Conservation (phyloP, 2,888 invertebrate species). For the Drosophila lacicola region DNA sequence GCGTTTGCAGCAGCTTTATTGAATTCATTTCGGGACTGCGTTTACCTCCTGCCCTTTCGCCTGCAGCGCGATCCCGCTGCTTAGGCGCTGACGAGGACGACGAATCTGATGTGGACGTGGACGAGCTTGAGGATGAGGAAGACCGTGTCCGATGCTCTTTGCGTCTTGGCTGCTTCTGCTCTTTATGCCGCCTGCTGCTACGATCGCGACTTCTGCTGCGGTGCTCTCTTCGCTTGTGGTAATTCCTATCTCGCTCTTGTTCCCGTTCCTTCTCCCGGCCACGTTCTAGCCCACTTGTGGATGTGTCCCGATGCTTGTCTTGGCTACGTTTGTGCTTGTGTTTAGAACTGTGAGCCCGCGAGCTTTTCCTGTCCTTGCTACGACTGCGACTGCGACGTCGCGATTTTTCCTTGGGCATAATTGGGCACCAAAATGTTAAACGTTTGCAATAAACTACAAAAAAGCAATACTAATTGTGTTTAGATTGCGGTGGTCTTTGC, state of each 20-base stretch:
- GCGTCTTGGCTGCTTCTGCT: conserved; percentile 15
- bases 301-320: conserved; percentile 18
- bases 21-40: conserved; percentile 47
- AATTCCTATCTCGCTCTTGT: conserved; percentile 15
- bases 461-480: conserved; percentile 9
- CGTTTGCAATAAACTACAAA: conserved; percentile 32
- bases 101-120: conserved; percentile 21
- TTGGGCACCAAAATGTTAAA: conserved; percentile 9
- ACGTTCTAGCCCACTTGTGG: conserved; percentile 1
- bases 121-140: conserved; percentile 21
- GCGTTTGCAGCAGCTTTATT: conserved; percentile 89
- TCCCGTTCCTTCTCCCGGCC: conserved; percentile 20
- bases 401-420: conserved; percentile 66
- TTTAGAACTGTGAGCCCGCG: conserved; percentile 23
- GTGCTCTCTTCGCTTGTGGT: conserved; percentile 20
- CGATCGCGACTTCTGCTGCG: conserved; percentile 26
- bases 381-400: conserved; percentile 44
- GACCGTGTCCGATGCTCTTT: conserved; percentile 30
- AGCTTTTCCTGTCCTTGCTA: conserved; percentile 32
- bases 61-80: neutral
- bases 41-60: neutral
- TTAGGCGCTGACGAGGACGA: conserved; percentile 23
- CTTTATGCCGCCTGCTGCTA: conserved; percentile 12
- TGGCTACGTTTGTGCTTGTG: conserved; percentile 19
- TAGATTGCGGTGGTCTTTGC: neutral